These are phyloP conservation scores for Ylistrum balloti DNA, from an alignment of 1,140 invertebrate genomes.

Conservation along the genomic window DNA sequence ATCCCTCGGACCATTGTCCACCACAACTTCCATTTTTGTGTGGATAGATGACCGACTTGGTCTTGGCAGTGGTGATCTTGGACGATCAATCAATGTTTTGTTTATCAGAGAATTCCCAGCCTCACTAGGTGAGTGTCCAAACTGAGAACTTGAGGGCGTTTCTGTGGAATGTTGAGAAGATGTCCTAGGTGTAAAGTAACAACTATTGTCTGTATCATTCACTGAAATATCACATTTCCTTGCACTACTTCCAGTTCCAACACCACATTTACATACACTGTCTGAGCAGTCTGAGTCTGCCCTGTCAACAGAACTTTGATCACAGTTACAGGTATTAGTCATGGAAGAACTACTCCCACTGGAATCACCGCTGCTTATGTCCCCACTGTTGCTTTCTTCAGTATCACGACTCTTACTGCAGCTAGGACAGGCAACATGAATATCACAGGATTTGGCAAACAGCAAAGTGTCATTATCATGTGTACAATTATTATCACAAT, in stretches of 20 bases:
- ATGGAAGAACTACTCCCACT: neutral
- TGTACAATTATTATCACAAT: neutral
- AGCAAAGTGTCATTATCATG: neutral
- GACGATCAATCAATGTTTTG: neutral
- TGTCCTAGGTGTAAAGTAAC: neutral
- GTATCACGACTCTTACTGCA: neutral
- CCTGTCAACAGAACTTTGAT: neutral
- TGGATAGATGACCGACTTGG: neutral
- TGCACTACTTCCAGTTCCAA: neutral
- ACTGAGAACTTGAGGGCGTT: neutral
- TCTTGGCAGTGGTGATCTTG: neutral
- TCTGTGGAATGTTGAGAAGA: neutral
- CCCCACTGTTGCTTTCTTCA: neutral
- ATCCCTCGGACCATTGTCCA: neutral
- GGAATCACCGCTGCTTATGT: neutral
- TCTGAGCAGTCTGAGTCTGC: neutral
- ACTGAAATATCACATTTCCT: neutral
- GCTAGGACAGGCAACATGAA: slow-evolving; percentile 9
- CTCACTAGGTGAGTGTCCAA: neutral
- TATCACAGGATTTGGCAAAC: neutral
- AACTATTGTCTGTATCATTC: no score
- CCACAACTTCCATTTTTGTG: neutral
- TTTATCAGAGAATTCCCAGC: neutral
- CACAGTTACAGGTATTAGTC: neutral
- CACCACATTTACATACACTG: neutral